Percentiles rank a stretch among this genome's conserved stretches.
Evolutionary conservation across 2,888 invertebrate species (phyloP).

Genomic region (Hartigia nigra): DNA sequence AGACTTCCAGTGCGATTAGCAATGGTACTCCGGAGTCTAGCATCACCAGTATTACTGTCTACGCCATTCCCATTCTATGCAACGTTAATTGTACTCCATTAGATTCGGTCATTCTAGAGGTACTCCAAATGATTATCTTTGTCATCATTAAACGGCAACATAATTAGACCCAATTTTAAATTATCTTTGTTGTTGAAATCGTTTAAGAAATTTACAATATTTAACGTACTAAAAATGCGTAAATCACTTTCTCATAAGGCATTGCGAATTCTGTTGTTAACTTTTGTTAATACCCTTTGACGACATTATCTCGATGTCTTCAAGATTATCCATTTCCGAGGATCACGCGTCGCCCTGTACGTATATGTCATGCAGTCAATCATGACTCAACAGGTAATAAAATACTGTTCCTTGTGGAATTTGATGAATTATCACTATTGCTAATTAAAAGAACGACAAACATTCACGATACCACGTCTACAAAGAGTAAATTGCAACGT

Average conservation of each 20-base stretch:
- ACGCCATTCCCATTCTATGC: constrained; percentile 54
- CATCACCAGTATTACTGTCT: constrained; percentile 56
- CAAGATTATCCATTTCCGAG: neutral
- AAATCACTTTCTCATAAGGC: neutral
- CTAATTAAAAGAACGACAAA: neutral
- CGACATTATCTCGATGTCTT: no score
- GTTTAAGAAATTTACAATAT: neutral
- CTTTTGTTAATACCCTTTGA: neutral
- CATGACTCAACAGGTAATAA: neutral
- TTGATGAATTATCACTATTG: neutral
- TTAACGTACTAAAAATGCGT: neutral
- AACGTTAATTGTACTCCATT: neutral
- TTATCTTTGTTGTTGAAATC: neutral
- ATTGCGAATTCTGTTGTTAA: neutral
- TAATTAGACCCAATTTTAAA: neutral
- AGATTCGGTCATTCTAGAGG: neutral
- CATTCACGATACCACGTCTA: neutral
- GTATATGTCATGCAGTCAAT: neutral
- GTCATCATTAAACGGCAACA: neutral
- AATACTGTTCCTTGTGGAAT: neutral
- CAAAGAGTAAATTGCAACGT: neutral
- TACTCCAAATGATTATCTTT: neutral
- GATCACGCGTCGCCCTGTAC: neutral
- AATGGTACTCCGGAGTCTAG: constrained; percentile 48
- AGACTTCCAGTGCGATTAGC: constrained; percentile 52